Percentiles rank a stretch among this genome's conserved stretches.
Conservation (phyloP, 1,140 invertebrate genomes). For the Drosophila pectinifera region DNA sequence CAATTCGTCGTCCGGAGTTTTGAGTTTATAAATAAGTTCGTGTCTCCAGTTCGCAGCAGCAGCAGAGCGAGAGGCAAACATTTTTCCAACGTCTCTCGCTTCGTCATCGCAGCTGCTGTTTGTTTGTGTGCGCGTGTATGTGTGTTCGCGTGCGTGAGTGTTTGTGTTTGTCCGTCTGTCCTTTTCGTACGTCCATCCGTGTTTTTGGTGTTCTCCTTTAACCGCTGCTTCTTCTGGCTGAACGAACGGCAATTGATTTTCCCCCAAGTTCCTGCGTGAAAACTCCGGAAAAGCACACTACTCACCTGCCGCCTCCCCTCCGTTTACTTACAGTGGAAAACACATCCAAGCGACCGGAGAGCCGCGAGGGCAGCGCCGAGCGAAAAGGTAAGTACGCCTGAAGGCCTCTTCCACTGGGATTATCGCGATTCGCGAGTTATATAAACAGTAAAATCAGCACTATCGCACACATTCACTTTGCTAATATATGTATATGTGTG, state of each 20-base stretch:
- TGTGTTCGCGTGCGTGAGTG: slow-evolving; percentile 17
- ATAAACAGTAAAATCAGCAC: slow-evolving; percentile 55
- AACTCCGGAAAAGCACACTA: slow-evolving; percentile 25
- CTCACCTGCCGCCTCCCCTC: slow-evolving; percentile 33
- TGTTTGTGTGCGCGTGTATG: slow-evolving; percentile 53
- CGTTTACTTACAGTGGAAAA: slow-evolving; percentile 81
- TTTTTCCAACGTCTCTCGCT: slow-evolving; percentile 58
- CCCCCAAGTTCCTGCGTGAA: slow-evolving; percentile 37
- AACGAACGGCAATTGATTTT: slow-evolving; percentile 79
- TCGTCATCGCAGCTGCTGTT: slow-evolving; percentile 72
- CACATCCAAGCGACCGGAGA: slow-evolving; percentile 79
- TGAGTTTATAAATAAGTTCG: slow-evolving; percentile 78
- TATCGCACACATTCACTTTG: slow-evolving; percentile 5
- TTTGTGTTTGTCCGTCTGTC: slow-evolving; percentile 33
- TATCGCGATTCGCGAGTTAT: slow-evolving; percentile 54
- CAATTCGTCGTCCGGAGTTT: slow-evolving; percentile 67
- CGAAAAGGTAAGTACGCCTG: slow-evolving; percentile 72
- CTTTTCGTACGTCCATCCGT: slow-evolving; percentile 23
- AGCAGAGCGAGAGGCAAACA: slow-evolving; percentile 38
- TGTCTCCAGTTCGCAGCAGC: slow-evolving; percentile 59
- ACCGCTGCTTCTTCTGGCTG: slow-evolving; percentile 47
- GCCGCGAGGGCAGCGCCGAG: slow-evolving; percentile 82
- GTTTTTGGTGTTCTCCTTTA: slow-evolving; percentile 66
- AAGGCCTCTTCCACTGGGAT: slow-evolving; percentile 28
- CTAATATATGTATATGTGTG: background rate